Evolutionary conservation across 2,113 vertebrate species (phyloP), one percentile per base, ranked within the genome.

Genomic region (Agapornis roseicollis): DNA sequence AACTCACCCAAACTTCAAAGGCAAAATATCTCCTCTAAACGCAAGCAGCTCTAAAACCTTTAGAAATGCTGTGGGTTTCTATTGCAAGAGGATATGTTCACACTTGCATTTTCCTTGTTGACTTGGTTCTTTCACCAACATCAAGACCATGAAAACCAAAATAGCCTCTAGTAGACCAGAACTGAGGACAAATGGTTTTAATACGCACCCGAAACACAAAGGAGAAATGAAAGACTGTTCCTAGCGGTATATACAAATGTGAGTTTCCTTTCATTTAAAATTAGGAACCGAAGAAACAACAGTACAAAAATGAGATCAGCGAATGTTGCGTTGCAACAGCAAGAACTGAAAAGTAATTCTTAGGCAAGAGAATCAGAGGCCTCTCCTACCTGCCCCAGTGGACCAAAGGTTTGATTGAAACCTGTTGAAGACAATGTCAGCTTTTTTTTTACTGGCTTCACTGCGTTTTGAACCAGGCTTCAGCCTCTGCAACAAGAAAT

Each of bases 81-180:
- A 46, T 94, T 95, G 77, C 56, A 33, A 80, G 92, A 88, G 90
- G 92, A 85, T 90, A 65, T 79, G 76, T 96, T 96, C 94, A 97
- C 96, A 96, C 96, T 96, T 97, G 90, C 93, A 77, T 96, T 97
- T 97, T 95, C 96, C 95, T 94, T 92, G 93, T 87, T 95, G 94
- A 94, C 84, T 95, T 85, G 61, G 56, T 90, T 95, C 94, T 96
- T 96, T 96, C 88, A 90, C 92, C 95, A 93, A 27, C 85, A 76
- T 23, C 71, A 87, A 80, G 94, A 88, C 85, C 93, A 94, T 89
- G 91, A 83, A 95, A 95, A 91, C 96, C 86, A 95, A 97, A 97
- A 93, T 92, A 90, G 92, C 87, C 92, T 95, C 90, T 73, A 63
- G 83, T 80, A 35, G 66, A 79, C 52, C 91, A 79, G 77, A 96